These are phyloP conservation scores for Leucophora obtusa DNA, from an alignment of 2,888 invertebrate genomes.

Conservation along the genomic window DNA sequence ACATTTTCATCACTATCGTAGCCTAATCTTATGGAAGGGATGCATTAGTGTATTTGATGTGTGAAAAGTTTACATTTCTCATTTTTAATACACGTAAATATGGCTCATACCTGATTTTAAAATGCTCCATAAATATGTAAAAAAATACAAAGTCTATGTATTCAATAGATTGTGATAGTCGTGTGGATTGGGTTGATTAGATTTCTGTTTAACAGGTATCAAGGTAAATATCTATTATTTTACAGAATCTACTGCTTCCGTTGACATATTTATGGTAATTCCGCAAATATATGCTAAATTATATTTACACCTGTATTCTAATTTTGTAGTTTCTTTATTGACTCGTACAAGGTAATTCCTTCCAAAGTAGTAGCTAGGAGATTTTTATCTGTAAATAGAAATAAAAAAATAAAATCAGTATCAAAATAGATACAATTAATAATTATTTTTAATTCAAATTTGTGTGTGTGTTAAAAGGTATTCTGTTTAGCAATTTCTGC, in stretches of 20 bases:
- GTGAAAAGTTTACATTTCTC: constrained; percentile 9
- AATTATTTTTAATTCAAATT: not conserved
- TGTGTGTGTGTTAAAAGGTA: not conserved
- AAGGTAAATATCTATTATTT: not conserved
- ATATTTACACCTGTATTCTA: not conserved
- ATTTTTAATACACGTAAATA: not conserved
- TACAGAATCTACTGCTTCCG: not conserved
- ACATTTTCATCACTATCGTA: not conserved
- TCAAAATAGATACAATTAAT: not conserved
- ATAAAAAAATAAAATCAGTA: constrained; percentile 7
- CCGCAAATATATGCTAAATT: not conserved
- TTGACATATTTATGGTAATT: constrained; percentile 3
- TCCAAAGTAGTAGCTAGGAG: not conserved
- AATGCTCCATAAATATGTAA: not conserved
- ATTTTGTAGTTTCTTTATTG: not conserved
- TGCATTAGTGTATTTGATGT: constrained; percentile 10
- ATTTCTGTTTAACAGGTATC: constrained; percentile 12
- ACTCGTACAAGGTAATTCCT: not conserved
- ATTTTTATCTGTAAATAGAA: constrained; percentile 18
- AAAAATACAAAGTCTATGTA: not conserved
- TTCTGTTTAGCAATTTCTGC: constrained; percentile 9
- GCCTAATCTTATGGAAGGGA: constrained; percentile 8
- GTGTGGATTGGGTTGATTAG: not conserved
- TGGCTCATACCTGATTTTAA: not conserved
- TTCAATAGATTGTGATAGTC: not conserved